A percentile compares a stretch with the other conserved stretches of the same genome.
Conservation (phyloP, 2,113 vertebrate species). For the Regulus satrapa region DNA sequence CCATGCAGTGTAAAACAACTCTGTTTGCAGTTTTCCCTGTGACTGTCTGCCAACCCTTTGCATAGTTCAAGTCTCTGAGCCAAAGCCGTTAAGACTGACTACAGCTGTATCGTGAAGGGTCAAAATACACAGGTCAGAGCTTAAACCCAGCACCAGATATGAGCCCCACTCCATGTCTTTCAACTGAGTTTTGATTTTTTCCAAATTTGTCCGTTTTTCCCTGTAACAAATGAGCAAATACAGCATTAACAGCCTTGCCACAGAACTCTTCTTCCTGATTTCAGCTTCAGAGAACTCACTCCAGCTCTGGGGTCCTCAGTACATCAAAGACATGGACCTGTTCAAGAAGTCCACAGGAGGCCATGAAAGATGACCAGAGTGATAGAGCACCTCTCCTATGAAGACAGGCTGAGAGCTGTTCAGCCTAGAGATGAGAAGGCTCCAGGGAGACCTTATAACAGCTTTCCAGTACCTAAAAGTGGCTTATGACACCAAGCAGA, state of each 20-base stretch:
- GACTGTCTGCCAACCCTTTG: neutral
- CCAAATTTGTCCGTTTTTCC: neutral
- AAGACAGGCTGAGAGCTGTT: neutral
- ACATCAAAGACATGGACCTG: neutral
- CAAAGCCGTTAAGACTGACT: neutral
- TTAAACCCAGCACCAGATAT: neutral
- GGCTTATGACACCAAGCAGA: neutral
- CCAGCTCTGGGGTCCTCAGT: neutral
- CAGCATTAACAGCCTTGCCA: neutral
- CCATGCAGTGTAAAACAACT: neutral
- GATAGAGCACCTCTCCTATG: neutral
- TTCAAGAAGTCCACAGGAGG: neutral
- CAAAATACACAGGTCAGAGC: neutral
- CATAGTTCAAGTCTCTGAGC: neutral
- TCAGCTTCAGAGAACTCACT: neutral
- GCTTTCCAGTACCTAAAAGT: neutral
- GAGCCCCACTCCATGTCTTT: accelerated
- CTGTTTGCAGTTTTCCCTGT: neutral
- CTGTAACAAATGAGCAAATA: neutral
- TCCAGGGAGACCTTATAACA: neutral
- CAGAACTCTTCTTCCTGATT: neutral
- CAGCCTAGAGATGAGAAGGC: neutral
- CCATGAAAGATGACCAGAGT: neutral
- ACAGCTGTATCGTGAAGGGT: neutral
- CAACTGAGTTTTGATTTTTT: neutral